These are phyloP conservation scores for Tridacna gigas DNA, from an alignment of 2,888 invertebrate species.

Conservation along the genomic window DNA sequence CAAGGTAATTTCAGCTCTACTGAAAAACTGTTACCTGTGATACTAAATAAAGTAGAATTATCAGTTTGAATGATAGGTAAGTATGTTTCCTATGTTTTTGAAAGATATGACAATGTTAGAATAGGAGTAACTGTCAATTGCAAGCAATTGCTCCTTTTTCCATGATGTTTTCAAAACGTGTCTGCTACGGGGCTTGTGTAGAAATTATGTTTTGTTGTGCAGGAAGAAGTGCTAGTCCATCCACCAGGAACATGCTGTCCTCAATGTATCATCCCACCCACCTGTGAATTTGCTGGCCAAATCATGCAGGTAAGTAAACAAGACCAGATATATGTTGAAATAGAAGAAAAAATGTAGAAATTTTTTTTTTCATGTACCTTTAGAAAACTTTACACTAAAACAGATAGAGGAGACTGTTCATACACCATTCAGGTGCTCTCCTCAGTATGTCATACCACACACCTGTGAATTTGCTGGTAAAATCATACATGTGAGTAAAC, in stretches of 20 bases:
- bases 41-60: too few relatives aligned
- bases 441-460: constrained; percentile 70
- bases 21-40: too few relatives aligned
- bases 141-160: neutral
- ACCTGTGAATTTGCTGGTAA: constrained; percentile 69
- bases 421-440: constrained; percentile 72
- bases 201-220: constrained; percentile 1
- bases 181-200: neutral
- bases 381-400: too few relatives aligned
- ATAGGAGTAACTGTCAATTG: neutral
- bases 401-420: constrained; percentile 66
- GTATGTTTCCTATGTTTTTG: neutral
- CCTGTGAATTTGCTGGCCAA: constrained; percentile 69
- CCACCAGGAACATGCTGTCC: constrained; percentile 74
- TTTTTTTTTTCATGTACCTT: too few relatives aligned
- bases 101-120: neutral
- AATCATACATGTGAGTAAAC: constrained; percentile 64
- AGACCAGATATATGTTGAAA: neutral
- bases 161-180: neutral
- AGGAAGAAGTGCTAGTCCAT: constrained; percentile 73
- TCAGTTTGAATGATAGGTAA: too few relatives aligned
- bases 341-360: too few relatives aligned
- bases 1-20: too few relatives aligned
- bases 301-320: constrained; percentile 64
- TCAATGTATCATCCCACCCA: constrained; percentile 69